These are phyloP conservation scores for Chrysina gloriosa DNA, from an alignment of 2,888 invertebrate genomes.

Conservation along the genomic window DNA sequence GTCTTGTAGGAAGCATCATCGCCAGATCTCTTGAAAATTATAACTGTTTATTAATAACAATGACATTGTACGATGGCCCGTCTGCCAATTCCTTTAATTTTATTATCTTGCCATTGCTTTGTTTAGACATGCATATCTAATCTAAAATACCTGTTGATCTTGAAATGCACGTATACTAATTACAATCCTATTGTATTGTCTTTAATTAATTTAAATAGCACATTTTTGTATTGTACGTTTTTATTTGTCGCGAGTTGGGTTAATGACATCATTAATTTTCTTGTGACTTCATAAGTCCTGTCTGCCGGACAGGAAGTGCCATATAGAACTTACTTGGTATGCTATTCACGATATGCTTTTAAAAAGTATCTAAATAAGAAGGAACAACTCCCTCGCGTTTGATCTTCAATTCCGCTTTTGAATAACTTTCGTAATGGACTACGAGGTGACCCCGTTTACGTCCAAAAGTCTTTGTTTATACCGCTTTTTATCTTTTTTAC, in stretches of 20 bases:
- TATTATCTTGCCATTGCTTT: background rate
- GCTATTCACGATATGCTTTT: conserved; percentile 5
- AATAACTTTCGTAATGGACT: too few relatives aligned
- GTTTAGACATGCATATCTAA: conserved; percentile 19
- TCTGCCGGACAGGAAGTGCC: conserved; percentile 21
- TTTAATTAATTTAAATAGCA: conserved; percentile 27
- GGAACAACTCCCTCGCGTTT: too few relatives aligned
- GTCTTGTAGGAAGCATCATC: too few relatives aligned
- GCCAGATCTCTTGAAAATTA: too few relatives aligned
- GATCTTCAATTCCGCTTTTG: too few relatives aligned
- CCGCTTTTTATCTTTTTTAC: too few relatives aligned
- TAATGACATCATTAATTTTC: conserved; percentile 11
- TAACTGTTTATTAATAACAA: background rate
- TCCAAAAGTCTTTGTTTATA: too few relatives aligned
- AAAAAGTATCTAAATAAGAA: background rate
- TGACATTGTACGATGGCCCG: background rate
- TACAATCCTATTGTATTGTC: background rate
- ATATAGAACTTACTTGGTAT: conserved; percentile 3
- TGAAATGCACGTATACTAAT: background rate
- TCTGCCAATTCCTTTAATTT: background rate
- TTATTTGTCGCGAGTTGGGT: background rate
- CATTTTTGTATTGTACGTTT: background rate
- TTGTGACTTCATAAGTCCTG: conserved; percentile 3
- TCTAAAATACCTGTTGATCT: background rate
- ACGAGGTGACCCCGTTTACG: too few relatives aligned